Base-by-base conservation (phyloP, 2,113 vertebrate species). In the Pachycephala philippinensis region DNA sequence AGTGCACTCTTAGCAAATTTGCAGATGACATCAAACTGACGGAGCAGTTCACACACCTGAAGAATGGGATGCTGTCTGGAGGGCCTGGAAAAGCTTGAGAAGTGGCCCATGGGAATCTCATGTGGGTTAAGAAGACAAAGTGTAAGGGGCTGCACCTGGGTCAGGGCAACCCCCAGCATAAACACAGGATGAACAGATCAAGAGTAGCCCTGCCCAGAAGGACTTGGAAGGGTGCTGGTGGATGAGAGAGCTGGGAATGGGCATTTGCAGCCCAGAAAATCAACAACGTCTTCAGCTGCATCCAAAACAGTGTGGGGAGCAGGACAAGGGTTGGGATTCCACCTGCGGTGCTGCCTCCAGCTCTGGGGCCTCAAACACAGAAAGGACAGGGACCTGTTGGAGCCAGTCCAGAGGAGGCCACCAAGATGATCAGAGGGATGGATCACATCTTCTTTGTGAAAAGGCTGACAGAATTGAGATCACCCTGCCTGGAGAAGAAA, bases 251-350 rank as follows among this genome's bases (percentile, higher is more conserved):
- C 14, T 37, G 44, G 37, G 21, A 35, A 44, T 27, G 44, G 44
- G 37, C 7, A 35, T 26, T 42, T 31, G 44, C 31, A 59, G 26
- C 26, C 31, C 53, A 59, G 33, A 59, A 68, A 76, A 35, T 3
- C 16, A 35, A 1, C 16, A 35, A 1, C 2, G 2, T 18, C 26
- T 26, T 27, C 2, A 8, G 26, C 17, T 76, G 37, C 37, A 31
- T 14, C 61, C 27, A 27, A 59, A 50, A 27, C 26, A 76, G 7
- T 37, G 26, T 27, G 27, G 47, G 11, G 13, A 63, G 31, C 44
- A 59, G 37, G 21, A 19, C 19, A 18, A 59, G 37, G 52, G 24
- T 31, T 6, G 3, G 31, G 17, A 66, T 68, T 11, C 13, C 14
- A 52, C 9, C 71, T 37, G 31, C 53, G 66, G 31, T 0, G 31